These are phyloP conservation scores for Camponotus pennsylvanicus DNA, from an alignment of 1,140 invertebrate genomes.

Conservation along the genomic window DNA sequence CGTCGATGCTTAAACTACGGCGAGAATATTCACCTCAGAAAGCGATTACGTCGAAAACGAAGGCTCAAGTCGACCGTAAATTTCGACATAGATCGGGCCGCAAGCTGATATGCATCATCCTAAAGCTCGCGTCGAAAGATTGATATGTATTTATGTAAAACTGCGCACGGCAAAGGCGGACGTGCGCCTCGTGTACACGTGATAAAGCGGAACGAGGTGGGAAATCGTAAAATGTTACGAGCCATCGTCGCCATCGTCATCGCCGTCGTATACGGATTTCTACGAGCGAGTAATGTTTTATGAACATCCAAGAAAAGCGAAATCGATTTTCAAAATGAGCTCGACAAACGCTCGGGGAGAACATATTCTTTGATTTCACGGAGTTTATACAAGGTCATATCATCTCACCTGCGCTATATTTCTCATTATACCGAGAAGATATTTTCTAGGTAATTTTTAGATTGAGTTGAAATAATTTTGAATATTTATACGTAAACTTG, in stretches of 20 bases:
- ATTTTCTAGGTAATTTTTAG: slow-evolving; percentile 11
- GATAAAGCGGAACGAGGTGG: slow-evolving; percentile 19
- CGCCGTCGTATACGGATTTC: neutral
- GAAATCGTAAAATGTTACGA: slow-evolving; percentile 62
- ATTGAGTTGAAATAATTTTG: neutral
- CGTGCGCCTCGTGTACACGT: neutral
- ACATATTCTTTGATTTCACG: slow-evolving; percentile 48
- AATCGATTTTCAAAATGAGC: slow-evolving; percentile 57
- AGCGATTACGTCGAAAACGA: slow-evolving; percentile 52
- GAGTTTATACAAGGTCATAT: slow-evolving; percentile 18
- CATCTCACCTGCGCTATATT: neutral
- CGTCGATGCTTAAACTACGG: neutral
- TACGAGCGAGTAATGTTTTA: slow-evolving; percentile 40
- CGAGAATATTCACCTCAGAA: slow-evolving; percentile 22
- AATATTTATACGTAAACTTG: neutral
- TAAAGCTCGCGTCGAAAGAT: slow-evolving; percentile 21
- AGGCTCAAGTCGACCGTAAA: slow-evolving; percentile 48
- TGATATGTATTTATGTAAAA: slow-evolving; percentile 58
- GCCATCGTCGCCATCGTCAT: slow-evolving; percentile 10
- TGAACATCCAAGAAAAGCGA: slow-evolving; percentile 38
- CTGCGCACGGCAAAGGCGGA: slow-evolving; percentile 19
- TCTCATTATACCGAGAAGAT: neutral
- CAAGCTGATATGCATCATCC: neutral
- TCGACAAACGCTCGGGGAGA: neutral
- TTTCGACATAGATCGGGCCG: slow-evolving; percentile 16